Conservation (phyloP, 1,140 invertebrate genomes). For the Drosophila lini region DNA sequence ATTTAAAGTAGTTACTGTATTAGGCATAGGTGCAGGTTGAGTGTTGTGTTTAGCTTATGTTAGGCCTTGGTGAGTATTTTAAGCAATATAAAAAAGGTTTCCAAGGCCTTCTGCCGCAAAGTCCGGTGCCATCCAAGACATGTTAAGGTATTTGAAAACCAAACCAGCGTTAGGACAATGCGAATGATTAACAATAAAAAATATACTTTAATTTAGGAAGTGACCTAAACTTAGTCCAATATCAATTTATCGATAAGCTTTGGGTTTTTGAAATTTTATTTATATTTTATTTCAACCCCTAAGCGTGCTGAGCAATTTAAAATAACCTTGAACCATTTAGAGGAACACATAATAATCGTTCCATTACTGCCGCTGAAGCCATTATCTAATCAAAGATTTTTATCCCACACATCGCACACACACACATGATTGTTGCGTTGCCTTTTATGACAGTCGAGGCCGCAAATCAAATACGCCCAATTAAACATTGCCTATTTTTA, state of each 20-base stretch:
- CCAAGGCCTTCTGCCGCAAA: background rate
- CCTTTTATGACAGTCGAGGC: slow-evolving; percentile 56
- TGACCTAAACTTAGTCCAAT: background rate
- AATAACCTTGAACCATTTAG: background rate
- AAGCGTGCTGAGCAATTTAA: background rate
- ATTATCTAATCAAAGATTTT: slow-evolving; percentile 59
- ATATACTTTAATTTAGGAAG: background rate
- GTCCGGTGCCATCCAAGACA: background rate
- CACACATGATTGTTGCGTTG: slow-evolving; percentile 62
- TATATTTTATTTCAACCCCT: background rate
- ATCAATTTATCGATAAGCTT: background rate
- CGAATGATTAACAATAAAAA: background rate
- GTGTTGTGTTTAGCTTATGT: background rate
- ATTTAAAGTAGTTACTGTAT: slow-evolving; percentile 5
- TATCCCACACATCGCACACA: slow-evolving; percentile 34
- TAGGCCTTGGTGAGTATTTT: background rate
- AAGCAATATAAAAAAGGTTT: background rate
- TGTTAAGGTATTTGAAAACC: background rate
- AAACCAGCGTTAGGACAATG: slow-evolving; percentile 1
- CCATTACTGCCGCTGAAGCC: slow-evolving; percentile 15
- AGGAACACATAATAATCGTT: slow-evolving; percentile 20
- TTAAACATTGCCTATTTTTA: slow-evolving; percentile 68
- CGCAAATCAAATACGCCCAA: slow-evolving; percentile 80
- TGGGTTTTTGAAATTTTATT: background rate
- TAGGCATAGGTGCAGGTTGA: background rate